These are phyloP conservation scores for Cheirogaleus medius DNA, from an alignment of 2,113 vertebrate genomes.

Conservation along the genomic window DNA sequence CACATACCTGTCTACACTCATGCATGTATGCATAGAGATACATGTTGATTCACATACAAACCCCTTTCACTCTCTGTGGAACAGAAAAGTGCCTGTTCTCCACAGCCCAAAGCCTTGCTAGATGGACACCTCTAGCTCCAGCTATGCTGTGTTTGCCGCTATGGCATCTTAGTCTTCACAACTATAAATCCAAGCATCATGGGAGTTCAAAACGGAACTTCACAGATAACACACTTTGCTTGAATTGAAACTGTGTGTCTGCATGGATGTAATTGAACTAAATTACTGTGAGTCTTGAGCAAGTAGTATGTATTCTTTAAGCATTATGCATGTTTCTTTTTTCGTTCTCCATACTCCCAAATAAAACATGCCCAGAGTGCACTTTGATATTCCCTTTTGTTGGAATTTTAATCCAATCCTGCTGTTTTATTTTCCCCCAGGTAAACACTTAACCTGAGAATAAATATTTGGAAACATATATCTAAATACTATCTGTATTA, in stretches of 20 bases:
- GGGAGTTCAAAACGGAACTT: not conserved
- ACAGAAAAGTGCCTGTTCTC: not conserved
- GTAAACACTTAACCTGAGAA: not conserved
- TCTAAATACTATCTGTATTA: not conserved
- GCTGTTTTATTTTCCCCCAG: not conserved
- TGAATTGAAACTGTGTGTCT: not conserved
- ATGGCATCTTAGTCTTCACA: not conserved
- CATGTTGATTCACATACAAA: not conserved
- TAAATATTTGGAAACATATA: not conserved
- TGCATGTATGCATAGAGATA: not conserved
- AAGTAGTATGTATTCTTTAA: not conserved
- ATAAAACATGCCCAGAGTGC: not conserved
- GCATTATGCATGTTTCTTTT: not conserved
- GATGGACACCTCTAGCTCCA: not conserved
- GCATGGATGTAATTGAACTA: not conserved
- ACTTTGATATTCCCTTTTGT: not conserved
- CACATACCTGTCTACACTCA: too few relatives aligned
- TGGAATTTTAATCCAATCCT: not conserved
- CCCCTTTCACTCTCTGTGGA: not conserved
- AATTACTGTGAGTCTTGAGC: not conserved
- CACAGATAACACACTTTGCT: not conserved
- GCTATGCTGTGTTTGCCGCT: fast-evolving
- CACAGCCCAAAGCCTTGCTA: not conserved
- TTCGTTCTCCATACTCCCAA: not conserved
- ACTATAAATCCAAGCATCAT: not conserved